Evolutionary conservation across 2,888 invertebrate genomes (phyloP).

Genomic region (Andrena minutula): DNA sequence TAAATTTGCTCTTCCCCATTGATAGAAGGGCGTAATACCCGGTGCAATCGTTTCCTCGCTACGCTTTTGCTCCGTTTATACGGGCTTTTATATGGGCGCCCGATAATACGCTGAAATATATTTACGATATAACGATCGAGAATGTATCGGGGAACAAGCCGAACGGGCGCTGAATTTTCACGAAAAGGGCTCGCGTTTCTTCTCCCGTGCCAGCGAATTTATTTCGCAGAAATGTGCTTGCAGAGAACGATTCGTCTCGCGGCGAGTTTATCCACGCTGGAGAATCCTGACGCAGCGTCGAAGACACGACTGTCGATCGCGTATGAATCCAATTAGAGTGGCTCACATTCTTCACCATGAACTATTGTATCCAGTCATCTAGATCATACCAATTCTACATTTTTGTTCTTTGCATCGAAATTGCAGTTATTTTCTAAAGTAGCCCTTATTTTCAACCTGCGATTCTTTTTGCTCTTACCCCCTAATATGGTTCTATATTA

Average conservation of each 20-base stretch:
- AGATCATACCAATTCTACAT: no score
- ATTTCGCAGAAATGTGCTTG: neutral
- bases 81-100: constrained; percentile 17
- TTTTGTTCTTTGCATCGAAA: no score
- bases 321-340: neutral
- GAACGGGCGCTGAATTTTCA: constrained; percentile 1
- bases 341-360: no score
- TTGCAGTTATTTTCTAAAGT: no score
- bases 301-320: neutral
- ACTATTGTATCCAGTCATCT: no score
- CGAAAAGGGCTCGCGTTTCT: constrained; percentile 2
- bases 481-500: no score
- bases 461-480: no score
- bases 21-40: constrained; percentile 16
- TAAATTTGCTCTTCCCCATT: constrained; percentile 5
- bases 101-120: constrained; percentile 45
- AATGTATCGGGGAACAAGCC: neutral
- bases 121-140: constrained; percentile 40
- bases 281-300: neutral
- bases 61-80: constrained; percentile 13
- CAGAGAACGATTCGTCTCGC: neutral
- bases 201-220: neutral
- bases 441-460: no score
- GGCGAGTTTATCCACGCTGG: neutral
- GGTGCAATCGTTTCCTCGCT: constrained; percentile 3